phyloP scores from a whole-genome alignment of 2,797 vertebrate species.

The Leptatherina wallacei region DNA sequence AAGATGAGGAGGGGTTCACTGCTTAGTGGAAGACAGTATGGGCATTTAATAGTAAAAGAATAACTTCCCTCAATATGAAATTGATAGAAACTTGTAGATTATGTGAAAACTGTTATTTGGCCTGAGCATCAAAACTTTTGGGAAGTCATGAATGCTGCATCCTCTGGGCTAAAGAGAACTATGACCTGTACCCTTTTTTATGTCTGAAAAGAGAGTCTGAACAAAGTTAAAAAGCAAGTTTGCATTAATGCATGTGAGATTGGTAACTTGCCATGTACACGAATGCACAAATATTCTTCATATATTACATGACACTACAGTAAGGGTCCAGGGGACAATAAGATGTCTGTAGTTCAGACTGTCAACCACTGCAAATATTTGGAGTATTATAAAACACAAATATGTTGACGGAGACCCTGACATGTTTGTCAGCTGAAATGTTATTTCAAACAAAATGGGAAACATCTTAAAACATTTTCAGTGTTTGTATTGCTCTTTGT shows the following conservation, averaged over 20 bases:
- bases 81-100: no score
- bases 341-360: not conserved
- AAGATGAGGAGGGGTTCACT: not conserved
- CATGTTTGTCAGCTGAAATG: not conserved
- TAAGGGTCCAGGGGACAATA: not conserved
- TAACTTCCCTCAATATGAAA: no score
- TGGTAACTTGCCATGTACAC: not conserved
- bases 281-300: not conserved
- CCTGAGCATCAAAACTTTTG: not conserved
- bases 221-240: not conserved
- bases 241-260: not conserved
- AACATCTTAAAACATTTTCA: not conserved
- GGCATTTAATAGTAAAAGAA: no score
- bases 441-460: not conserved
- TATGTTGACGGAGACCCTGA: not conserved
- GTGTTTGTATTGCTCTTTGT: not conserved
- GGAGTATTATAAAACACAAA: not conserved
- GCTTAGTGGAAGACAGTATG: not conserved
- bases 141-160: no score
- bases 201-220: no score
- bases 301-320: not conserved
- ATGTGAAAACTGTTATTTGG: not conserved
- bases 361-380: not conserved
- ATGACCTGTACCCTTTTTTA: no score
- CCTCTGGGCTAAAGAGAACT: no score